Evolutionary conservation across 2,113 vertebrate species (phyloP).

Genomic region (Tachycineta bicolor): DNA sequence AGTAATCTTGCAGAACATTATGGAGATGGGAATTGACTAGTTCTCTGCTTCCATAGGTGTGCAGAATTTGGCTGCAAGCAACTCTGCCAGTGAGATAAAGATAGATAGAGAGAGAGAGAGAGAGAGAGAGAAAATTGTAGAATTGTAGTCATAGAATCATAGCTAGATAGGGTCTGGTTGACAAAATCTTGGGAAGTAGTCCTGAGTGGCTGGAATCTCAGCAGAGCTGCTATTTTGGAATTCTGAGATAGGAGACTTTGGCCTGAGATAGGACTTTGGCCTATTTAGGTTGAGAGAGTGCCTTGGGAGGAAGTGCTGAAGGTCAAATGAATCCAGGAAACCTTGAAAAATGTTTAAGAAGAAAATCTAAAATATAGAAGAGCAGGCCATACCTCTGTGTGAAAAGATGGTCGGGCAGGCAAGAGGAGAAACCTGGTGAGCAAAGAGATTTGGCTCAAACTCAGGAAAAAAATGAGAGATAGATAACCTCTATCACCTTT

Average conservation of each 20-base stretch:
- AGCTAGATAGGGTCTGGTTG: neutral
- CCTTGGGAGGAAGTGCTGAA: neutral
- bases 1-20: neutral
- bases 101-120: neutral
- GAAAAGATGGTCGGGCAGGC: rapidly evolving
- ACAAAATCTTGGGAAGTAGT: neutral
- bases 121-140: neutral
- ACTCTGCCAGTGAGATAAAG: neutral
- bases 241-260: neutral
- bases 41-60: neutral
- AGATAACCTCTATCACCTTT: too few relatives aligned
- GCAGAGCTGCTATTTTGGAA: neutral
- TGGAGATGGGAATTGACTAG: neutral
- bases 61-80: neutral
- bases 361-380: neutral
- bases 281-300: neutral
- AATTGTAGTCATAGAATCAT: neutral
- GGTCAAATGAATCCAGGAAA: neutral
- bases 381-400: rapidly evolving
- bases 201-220: neutral
- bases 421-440: neutral
- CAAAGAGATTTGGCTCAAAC: neutral
- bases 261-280: neutral
- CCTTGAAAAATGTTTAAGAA: neutral
- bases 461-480: neutral